Conservation (phyloP, 1,140 invertebrate genomes). For the Achroia grisella region DNA sequence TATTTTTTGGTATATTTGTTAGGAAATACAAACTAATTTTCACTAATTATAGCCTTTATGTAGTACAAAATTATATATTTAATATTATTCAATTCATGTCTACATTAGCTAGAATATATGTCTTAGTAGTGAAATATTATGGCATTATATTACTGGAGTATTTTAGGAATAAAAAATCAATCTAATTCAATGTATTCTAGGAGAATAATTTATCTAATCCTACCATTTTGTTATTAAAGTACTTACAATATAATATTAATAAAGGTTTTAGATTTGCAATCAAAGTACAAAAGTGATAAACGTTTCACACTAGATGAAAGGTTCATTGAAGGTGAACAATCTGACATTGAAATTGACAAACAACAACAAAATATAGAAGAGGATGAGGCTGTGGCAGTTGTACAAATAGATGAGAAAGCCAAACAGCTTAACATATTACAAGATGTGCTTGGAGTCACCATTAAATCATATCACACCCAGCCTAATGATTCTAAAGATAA, state of each 20-base stretch:
- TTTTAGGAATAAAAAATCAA: too few species aligned
- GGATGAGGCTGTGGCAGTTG: conserved; percentile 34
- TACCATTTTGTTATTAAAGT: too few species aligned
- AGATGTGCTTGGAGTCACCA: conserved; percentile 71
- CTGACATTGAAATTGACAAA: conserved; percentile 23
- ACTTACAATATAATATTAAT: conserved; percentile 12
- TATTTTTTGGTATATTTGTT: too few species aligned
- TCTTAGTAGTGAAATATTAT: too few species aligned
- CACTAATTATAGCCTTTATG: too few species aligned
- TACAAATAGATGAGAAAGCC: conserved; percentile 72
- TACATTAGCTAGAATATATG: too few species aligned
- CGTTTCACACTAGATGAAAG: conserved; percentile 76
- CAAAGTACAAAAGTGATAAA: conserved; percentile 75
- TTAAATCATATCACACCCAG: conserved; percentile 28
- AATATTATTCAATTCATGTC: too few species aligned
- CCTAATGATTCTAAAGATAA: conserved; percentile 28
- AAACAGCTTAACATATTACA: conserved; percentile 76
- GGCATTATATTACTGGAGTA: too few species aligned
- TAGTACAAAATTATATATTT: too few species aligned
- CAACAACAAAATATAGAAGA: conserved; percentile 11
- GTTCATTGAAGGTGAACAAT: conserved; percentile 68
- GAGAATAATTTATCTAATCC: too few species aligned
- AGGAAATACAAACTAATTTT: too few species aligned
- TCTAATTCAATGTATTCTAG: too few species aligned
- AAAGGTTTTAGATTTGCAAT: conserved; percentile 74